phyloP scores from a whole-genome alignment of 1,140 invertebrate genomes.

The Aphaenogaster rudis region DNA sequence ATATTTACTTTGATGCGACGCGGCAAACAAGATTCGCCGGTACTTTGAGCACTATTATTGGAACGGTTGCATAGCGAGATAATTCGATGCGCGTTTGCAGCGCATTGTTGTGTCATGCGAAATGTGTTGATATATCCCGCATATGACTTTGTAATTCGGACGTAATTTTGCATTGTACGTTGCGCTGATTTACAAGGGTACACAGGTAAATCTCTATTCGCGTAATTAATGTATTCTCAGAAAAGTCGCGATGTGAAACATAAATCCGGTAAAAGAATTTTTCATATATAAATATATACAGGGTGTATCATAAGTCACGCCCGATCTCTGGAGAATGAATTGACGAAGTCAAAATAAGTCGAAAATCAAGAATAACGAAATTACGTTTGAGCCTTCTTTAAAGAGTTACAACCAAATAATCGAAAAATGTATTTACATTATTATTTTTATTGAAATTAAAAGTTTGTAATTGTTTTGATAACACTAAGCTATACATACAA shows the following conservation, averaged over 20 bases:
- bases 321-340: no score
- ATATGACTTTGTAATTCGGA: not conserved
- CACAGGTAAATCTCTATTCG: not conserved
- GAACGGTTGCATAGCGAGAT: conserved; percentile 15
- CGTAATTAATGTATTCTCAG: conserved; percentile 14
- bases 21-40: conserved; percentile 46
- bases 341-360: no score
- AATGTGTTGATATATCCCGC: not conserved
- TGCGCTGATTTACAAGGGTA: not conserved
- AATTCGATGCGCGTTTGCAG: conserved; percentile 20
- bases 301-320: no score
- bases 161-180: conserved; percentile 1
- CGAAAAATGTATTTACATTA: no score
- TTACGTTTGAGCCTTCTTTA: no score
- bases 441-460: no score
- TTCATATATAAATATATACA: no score
- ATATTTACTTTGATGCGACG: conserved; percentile 26
- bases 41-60: conserved; percentile 39
- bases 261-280: not conserved
- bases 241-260: not conserved
- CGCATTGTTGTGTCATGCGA: conserved; percentile 13
- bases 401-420: no score
- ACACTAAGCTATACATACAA: no score
- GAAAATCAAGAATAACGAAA: no score
- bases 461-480: no score